Evolutionary conservation across 2,797 vertebrate genomes (phyloP).

Genomic region (Sebastolobus altivelis): DNA sequence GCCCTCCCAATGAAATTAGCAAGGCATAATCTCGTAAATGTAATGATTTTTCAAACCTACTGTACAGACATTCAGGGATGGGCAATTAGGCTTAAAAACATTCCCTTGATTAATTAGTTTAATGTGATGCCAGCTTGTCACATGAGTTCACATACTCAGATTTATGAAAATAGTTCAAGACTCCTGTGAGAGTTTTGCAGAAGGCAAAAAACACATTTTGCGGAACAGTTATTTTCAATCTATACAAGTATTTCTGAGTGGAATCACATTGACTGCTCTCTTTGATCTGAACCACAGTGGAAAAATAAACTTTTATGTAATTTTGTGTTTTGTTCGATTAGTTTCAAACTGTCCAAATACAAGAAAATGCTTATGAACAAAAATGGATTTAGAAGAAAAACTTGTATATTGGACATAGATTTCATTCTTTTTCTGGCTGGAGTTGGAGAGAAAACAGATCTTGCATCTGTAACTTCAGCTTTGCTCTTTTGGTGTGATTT

Average conservation of each 20-base stretch:
- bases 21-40: conserved; percentile 56
- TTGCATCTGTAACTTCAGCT: not conserved
- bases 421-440: not conserved
- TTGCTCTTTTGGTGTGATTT: not conserved
- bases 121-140: conserved; percentile 34
- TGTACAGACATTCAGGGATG: conserved; percentile 27
- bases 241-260: not conserved
- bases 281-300: conserved; percentile 17
- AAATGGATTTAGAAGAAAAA: not conserved
- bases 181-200: not conserved
- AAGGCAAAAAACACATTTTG: not conserved
- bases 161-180: conserved; percentile 20
- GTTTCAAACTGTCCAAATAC: not conserved
- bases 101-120: conserved; percentile 57
- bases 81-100: conserved; percentile 60
- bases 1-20: conserved; percentile 61
- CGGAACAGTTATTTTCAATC: not conserved
- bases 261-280: not conserved
- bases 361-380: not conserved
- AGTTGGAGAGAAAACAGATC: not conserved
- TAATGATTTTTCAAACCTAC: conserved; percentile 58
- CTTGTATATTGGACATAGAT: not conserved
- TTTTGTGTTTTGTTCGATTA: not conserved
- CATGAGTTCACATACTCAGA: conserved; percentile 8
- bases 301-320: not conserved